Evolutionary conservation across 2,888 invertebrate species (phyloP).

Genomic region (Sesia apiformis): DNA sequence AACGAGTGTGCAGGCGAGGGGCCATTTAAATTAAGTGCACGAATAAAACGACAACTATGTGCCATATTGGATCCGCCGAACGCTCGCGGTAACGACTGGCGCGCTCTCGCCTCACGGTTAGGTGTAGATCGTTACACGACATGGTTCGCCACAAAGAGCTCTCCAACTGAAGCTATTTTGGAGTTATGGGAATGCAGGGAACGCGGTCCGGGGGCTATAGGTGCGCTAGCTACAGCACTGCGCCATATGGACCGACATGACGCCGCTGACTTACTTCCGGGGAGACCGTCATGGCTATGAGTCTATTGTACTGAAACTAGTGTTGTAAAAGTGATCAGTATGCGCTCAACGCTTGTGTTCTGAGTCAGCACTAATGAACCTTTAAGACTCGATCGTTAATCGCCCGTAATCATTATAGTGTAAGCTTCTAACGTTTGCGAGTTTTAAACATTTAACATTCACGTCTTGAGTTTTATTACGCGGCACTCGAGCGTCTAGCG

Average conservation of each 20-base stretch:
- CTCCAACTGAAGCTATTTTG: slow-evolving; percentile 96
- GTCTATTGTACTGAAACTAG: slow-evolving; percentile 13
- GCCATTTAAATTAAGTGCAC: slow-evolving; percentile 75
- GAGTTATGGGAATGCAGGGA: slow-evolving; percentile 97
- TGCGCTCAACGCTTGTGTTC: too few relatives aligned
- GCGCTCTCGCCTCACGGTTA: slow-evolving; percentile 93
- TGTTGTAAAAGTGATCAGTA: neutral
- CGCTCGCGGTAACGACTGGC: slow-evolving; percentile 95
- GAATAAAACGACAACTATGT: slow-evolving; percentile 71
- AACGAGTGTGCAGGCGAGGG: slow-evolving; percentile 76
- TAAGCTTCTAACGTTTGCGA: too few relatives aligned
- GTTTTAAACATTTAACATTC: too few relatives aligned
- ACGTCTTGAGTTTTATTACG: too few relatives aligned
- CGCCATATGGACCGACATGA: slow-evolving; percentile 63
- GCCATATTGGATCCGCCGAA: slow-evolving; percentile 92
- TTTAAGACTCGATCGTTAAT: neutral
- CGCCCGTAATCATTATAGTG: neutral
- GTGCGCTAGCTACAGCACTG: slow-evolving; percentile 77
- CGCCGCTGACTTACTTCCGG: slow-evolving; percentile 58
- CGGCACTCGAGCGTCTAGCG: too few relatives aligned
- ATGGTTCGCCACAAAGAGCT: slow-evolving; percentile 97
- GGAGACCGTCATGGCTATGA: slow-evolving; percentile 68
- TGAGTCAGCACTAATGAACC: too few relatives aligned
- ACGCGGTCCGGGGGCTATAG: slow-evolving; percentile 86
- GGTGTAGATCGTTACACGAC: slow-evolving; percentile 96